Conservation (phyloP, 2,797 vertebrate genomes). For the Takifugu rubripes region DNA sequence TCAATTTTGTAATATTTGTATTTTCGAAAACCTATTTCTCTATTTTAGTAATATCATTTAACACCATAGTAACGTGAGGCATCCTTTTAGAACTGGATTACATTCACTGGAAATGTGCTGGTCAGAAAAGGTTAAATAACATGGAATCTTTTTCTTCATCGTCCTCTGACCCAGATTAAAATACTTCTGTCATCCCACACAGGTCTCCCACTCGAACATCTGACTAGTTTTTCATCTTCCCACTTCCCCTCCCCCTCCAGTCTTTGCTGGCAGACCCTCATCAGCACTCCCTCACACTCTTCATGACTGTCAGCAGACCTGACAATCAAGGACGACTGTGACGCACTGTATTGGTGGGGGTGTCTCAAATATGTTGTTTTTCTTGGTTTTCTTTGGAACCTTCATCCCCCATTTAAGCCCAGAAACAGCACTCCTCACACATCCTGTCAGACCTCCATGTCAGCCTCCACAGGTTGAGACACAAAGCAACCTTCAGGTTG, state of each 20-base stretch:
- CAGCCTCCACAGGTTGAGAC: constrained; percentile 7
- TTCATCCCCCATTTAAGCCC: constrained; percentile 36
- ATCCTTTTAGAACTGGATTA: too few species aligned
- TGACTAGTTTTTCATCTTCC: constrained; percentile 44
- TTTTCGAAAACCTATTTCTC: too few species aligned
- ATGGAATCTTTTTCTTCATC: constrained; percentile 35
- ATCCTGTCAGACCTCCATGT: constrained; percentile 51
- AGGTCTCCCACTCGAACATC: constrained; percentile 59
- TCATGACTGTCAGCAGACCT: constrained; percentile 33
- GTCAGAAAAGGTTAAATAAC: too few species aligned
- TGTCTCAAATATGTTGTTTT: constrained; percentile 13
- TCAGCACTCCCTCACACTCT: constrained; percentile 19
- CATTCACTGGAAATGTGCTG: too few species aligned
- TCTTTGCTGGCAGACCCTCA: constrained; percentile 25
- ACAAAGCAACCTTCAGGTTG: neutral
- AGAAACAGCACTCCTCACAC: constrained; percentile 41
- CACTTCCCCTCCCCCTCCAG: constrained; percentile 36
- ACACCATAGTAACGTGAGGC: too few species aligned
- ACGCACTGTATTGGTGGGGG: constrained; percentile 24
- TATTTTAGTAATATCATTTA: too few species aligned
- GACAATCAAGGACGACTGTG: constrained; percentile 13
- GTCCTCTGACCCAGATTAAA: constrained; percentile 48
- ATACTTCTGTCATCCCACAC: constrained; percentile 28
- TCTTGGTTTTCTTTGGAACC: constrained; percentile 4
- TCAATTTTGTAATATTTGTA: too few species aligned